Conservation (phyloP, 2,113 vertebrate genomes). For the Rallus limicola region DNA sequence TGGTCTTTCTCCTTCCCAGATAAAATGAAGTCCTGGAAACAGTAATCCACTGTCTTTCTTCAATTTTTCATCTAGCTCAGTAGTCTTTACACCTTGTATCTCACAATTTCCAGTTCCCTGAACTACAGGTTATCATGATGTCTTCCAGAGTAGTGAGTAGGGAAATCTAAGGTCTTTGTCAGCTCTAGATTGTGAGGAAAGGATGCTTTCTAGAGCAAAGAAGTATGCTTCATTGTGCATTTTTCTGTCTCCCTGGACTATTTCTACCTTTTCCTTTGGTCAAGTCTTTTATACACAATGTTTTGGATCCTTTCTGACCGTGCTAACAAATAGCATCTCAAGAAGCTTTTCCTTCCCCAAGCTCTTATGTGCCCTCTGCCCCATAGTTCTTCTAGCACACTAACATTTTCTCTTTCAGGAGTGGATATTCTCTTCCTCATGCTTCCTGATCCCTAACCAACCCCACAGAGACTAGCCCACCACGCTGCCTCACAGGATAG, state of each 20-base stretch:
- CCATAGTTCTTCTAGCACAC: neutral
- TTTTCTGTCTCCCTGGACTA: neutral
- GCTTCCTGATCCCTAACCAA: neutral
- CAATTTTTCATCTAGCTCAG: neutral
- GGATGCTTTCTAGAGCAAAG: neutral
- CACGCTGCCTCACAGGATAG: neutral
- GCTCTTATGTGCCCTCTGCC: neutral
- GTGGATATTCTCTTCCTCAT: neutral
- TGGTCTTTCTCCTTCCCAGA: neutral
- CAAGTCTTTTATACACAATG: neutral
- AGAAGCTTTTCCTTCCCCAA: neutral
- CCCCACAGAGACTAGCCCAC: neutral
- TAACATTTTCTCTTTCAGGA: neutral
- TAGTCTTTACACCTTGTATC: neutral
- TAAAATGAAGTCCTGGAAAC: neutral
- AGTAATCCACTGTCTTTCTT: neutral
- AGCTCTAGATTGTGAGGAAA: neutral
- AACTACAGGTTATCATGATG: neutral
- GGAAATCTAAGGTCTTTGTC: neutral
- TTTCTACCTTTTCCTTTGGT: neutral
- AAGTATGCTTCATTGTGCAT: neutral
- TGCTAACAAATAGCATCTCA: neutral
- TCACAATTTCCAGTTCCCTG: neutral
- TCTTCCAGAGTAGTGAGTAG: neutral
- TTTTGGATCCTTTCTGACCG: neutral